These are phyloP conservation scores for Listrodromus nycthemerus DNA, from an alignment of 2,888 invertebrate species.

Conservation along the genomic window DNA sequence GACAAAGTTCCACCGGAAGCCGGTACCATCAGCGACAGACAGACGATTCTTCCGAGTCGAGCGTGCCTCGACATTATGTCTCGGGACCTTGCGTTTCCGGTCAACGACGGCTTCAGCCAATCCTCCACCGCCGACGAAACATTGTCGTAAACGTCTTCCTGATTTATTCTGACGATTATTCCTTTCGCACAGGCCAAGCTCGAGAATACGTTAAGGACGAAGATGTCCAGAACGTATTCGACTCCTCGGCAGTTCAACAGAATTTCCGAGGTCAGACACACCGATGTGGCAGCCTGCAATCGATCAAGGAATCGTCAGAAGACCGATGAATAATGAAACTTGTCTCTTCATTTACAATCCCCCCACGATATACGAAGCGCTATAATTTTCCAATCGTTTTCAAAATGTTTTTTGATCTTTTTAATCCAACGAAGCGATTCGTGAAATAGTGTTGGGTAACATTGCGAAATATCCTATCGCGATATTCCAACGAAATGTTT, in stretches of 20 bases:
- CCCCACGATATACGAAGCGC: too few relatives aligned
- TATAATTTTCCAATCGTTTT: too few relatives aligned
- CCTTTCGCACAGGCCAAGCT: constrained; percentile 73
- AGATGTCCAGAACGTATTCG: constrained; percentile 71
- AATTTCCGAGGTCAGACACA: constrained; percentile 68
- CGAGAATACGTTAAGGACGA: constrained; percentile 72
- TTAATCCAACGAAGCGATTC: too few relatives aligned
- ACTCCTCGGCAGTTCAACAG: constrained; percentile 71
- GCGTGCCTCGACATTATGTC: constrained; percentile 72
- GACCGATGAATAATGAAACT: neutral
- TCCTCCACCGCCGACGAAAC: constrained; percentile 71
- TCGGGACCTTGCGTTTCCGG: constrained; percentile 59
- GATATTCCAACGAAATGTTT: neutral
- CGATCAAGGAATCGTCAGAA: neutral
- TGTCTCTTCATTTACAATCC: too few relatives aligned
- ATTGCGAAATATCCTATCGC: too few relatives aligned
- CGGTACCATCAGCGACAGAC: constrained; percentile 70
- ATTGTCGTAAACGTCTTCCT: constrained; percentile 65
- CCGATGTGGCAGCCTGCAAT: constrained; percentile 69
- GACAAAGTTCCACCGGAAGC: constrained; percentile 70
- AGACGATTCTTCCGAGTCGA: constrained; percentile 69
- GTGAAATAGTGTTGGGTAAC: too few relatives aligned
- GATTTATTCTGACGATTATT: constrained; percentile 70
- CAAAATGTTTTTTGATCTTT: too few relatives aligned
- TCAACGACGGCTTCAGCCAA: constrained; percentile 63